A percentile compares a stretch with the other conserved stretches of the same genome.
Evolutionary conservation across 53 echinoderm and acorn worm species (phyloP).

Genomic region (Luidia sarsii): DNA sequence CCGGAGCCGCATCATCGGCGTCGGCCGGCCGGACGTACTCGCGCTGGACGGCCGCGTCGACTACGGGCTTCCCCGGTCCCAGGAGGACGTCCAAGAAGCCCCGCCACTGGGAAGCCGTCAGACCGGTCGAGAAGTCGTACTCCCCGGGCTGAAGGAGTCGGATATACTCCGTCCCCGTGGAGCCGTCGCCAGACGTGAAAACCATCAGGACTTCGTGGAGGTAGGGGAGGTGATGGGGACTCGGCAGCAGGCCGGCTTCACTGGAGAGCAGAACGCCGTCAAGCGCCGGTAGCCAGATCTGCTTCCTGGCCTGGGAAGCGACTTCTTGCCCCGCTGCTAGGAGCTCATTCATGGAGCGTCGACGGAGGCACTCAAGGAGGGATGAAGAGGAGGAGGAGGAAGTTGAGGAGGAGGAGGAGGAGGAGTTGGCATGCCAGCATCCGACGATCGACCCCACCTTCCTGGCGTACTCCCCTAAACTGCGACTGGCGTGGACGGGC

Average conservation of each 20-base stretch:
- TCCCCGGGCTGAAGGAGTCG: not conserved
- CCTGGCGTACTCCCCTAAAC: conserved; percentile 40
- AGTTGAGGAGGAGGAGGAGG: not conserved
- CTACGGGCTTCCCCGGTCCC: too few relatives aligned
- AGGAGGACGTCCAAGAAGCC: not conserved
- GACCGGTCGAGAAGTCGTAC: conserved; percentile 10
- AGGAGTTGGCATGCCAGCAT: too few relatives aligned
- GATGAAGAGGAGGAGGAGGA: not conserved
- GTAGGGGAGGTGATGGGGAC: too few relatives aligned
- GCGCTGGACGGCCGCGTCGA: not conserved
- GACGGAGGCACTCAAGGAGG: conserved; percentile 62
- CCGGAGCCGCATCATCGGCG: not conserved
- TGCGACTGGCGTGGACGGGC: conserved; percentile 5
- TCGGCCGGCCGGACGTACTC: not conserved
- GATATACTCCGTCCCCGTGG: conserved; percentile 3
- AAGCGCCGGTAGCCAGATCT: conserved; percentile 21
- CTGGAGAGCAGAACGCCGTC: conserved; percentile 11
- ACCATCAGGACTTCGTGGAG: conserved; percentile 30
- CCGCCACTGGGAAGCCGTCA: conserved; percentile 17
- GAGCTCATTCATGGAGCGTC: not conserved
- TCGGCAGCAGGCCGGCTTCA: not conserved
- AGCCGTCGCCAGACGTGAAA: conserved; percentile 31
- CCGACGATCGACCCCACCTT: conserved; percentile 50
- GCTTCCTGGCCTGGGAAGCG: not conserved
- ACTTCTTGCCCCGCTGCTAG: not conserved